phyloP scores from a whole-genome alignment of 2,797 vertebrate genomes.

The Falco berigora region DNA sequence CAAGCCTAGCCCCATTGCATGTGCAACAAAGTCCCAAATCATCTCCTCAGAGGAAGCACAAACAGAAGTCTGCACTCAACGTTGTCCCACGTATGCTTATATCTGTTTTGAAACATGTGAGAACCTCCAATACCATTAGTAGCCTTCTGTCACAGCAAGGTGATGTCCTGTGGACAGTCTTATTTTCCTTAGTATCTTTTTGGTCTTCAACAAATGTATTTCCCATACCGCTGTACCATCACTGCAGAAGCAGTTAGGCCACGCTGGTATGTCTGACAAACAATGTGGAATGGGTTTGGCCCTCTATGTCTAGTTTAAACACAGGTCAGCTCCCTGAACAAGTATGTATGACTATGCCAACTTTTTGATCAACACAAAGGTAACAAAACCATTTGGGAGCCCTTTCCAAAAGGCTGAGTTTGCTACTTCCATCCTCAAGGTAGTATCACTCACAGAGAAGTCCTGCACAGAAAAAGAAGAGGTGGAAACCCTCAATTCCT shows the following conservation, averaged over 20 bases:
- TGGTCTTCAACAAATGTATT: neutral
- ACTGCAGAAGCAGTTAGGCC: neutral
- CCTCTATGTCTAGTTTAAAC: neutral
- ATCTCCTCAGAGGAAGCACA: rapidly evolving
- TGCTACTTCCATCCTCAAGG: neutral
- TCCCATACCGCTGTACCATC: neutral
- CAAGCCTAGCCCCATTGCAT: neutral
- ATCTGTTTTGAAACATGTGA: neutral
- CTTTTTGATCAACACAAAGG: neutral
- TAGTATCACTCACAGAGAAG: neutral
- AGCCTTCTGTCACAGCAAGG: neutral
- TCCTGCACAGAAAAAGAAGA: neutral
- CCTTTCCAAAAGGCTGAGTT: neutral
- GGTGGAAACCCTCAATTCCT: neutral
- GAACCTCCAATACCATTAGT: neutral
- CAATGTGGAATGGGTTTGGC: neutral
- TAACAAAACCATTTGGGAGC: neutral
- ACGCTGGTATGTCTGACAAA: neutral
- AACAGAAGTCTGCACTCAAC: neutral
- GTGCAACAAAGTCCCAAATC: neutral
- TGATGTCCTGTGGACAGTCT: neutral
- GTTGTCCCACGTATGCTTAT: neutral
- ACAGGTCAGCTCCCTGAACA: neutral
- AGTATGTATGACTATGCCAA: neutral
- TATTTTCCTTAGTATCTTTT: neutral